Base-by-base conservation (phyloP, 2,797 vertebrate genomes). In the Chloroceryle inda region DNA sequence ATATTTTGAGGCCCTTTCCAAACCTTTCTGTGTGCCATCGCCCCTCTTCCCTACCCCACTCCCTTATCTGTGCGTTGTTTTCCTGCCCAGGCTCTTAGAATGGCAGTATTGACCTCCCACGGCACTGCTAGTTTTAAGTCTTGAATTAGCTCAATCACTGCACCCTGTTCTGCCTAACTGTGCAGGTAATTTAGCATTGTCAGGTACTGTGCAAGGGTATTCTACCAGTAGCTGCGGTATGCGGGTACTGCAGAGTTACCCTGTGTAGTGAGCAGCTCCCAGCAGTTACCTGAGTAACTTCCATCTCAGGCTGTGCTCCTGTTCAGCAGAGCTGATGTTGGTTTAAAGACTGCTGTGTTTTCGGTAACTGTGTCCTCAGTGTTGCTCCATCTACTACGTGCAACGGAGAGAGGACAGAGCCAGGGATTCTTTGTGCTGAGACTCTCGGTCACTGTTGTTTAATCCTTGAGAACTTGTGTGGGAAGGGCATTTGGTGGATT, bases 401-500 rank as follows among this genome's bases (percentile, higher is more conserved):
- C 16, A 21, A 2, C 35, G 1, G 45, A 78, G 64, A 50, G 44
- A 84, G 82, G 76, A 75, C 53, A 66, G 64, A 81, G 74, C 77
- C 83, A 52, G 71, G 6, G 72, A 66, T 92, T 90, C 83, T 90
- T 93, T 88, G 66, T 86, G 85, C 79, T 56, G 88, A 84, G 59
- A 24, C 86, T 92, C 69, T 88, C 88, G 78, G 92, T 74, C 73
- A 15, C 88, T 94, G 72, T 89, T 96, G 95, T 94, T 86, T 85
- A 33, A 78, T 92, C 77, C 74, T 44, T 55, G 92, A 93, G 86
- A 90, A 93, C 83, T 95, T 26, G 90, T 90, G 96, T 97, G 92
- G 95, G 96, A 96, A 96, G 93, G 85, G 88, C 67, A 84, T 76
- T 86, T 63, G 59, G 73, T 78, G 67, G 85, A 81, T 85, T 94